phyloP scores from a whole-genome alignment of 2,888 invertebrate species.

The Anoplius nigerrimus region DNA sequence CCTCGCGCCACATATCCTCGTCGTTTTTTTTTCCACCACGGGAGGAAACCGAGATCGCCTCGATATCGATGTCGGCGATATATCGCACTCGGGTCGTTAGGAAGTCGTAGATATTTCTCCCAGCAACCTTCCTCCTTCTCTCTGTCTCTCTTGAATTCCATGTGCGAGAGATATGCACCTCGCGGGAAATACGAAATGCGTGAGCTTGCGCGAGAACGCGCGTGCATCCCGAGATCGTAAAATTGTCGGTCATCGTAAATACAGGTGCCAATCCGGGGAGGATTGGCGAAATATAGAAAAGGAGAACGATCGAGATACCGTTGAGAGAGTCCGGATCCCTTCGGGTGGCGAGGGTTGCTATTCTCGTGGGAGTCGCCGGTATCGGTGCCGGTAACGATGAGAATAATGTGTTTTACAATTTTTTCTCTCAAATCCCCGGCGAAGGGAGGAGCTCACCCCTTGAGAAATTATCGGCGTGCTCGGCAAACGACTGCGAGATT shows the following conservation, averaged over 20 bases:
- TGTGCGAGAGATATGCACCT: too few species aligned
- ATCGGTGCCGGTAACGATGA: neutral
- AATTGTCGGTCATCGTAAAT: constrained; percentile 4
- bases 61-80: too few species aligned
- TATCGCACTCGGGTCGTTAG: too few species aligned
- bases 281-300: neutral
- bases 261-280: neutral
- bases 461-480: neutral
- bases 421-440: constrained; percentile 4
- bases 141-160: neutral
- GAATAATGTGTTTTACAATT: neutral
- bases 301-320: neutral
- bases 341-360: neutral
- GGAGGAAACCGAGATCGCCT: too few species aligned
- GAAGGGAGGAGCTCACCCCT: neutral
- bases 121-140: neutral
- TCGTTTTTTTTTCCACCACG: too few species aligned
- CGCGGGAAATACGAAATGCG: too few species aligned
- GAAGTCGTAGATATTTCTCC: too few species aligned
- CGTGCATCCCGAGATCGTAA: neutral
- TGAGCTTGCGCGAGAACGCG: too few species aligned
- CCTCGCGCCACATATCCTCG: too few species aligned
- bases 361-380: neutral
- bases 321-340: too few species aligned
- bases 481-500: neutral